Conservation (phyloP, 2,888 invertebrate species). For the Odontothrips loti region DNA sequence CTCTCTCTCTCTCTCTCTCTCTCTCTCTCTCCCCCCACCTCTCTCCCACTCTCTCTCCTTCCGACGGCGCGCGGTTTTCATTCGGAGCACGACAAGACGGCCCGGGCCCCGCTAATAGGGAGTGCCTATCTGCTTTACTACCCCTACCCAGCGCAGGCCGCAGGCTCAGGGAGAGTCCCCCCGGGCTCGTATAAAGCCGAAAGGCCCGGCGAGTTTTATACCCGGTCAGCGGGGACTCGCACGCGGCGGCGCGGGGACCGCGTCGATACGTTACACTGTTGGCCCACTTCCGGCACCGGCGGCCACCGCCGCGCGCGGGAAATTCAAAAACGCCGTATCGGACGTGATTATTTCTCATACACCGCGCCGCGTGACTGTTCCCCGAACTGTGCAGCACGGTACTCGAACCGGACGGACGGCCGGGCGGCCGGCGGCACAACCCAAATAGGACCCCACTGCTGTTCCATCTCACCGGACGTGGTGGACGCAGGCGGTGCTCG, state of each 20-base stretch:
- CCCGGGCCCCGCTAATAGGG: too few species aligned
- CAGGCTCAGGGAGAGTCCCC: neutral
- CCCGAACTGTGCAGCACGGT: too few species aligned
- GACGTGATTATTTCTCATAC: neutral
- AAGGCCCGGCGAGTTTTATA: neutral
- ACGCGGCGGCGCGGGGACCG: neutral
- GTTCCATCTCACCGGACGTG: slow-evolving; percentile 21
- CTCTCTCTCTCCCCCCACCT: too few species aligned
- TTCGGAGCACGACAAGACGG: too few species aligned
- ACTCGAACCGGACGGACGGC: too few species aligned
- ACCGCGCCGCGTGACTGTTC: neutral
- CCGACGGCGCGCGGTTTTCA: too few species aligned
- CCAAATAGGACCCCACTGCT: neutral
- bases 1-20: too few species aligned
- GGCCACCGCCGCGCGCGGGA: neutral
- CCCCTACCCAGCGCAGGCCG: neutral
- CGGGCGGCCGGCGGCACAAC: too few species aligned
- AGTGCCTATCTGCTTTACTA: too few species aligned
- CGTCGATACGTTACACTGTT: neutral
- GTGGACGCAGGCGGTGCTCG: neutral
- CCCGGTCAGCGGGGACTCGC: slow-evolving; percentile 11
- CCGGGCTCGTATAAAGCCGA: neutral
- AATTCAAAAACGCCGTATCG: neutral
- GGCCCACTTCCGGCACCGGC: neutral
- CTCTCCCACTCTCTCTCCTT: too few species aligned